A percentile compares a stretch with the other conserved stretches of the same genome.
These are phyloP conservation scores for Rhegmatorhina hoffmannsi DNA, from an alignment of 2,113 vertebrate genomes.

Conservation along the genomic window DNA sequence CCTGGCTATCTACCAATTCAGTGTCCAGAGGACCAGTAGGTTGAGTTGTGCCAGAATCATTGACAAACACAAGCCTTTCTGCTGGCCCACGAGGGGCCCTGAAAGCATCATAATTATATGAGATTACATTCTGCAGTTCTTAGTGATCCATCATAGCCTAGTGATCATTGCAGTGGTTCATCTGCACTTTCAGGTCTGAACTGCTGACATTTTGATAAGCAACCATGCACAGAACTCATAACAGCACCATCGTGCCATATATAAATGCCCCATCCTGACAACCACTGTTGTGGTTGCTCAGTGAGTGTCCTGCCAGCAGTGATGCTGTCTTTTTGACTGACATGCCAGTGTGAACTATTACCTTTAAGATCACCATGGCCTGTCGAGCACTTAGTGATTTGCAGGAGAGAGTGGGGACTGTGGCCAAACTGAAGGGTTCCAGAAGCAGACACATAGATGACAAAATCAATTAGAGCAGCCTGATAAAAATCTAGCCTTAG, in stretches of 20 bases:
- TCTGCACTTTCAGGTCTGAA: neutral
- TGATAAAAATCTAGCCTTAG: neutral
- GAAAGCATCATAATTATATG: neutral
- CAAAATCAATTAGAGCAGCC: neutral
- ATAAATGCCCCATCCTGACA: neutral
- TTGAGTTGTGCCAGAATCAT: conserved; percentile 36
- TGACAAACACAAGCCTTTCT: conserved; percentile 33
- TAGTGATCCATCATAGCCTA: neutral
- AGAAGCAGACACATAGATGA: neutral
- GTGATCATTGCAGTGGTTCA: neutral
- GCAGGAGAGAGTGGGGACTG: neutral
- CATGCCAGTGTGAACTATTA: neutral
- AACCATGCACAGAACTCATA: neutral
- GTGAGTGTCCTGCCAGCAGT: neutral
- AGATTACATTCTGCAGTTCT: neutral
- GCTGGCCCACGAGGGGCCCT: neutral
- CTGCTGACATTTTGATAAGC: neutral
- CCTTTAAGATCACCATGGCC: neutral
- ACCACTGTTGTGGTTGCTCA: accelerated
- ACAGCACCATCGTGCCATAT: neutral
- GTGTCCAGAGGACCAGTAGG: conserved; percentile 25
- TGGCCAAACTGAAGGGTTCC: neutral
- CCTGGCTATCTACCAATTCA: conserved; percentile 46
- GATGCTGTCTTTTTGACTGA: neutral
- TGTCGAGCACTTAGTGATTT: neutral